Percentiles rank a stretch among this genome's conserved stretches.
These are phyloP conservation scores for Synanthedon myopaeformis DNA, from an alignment of 2,888 invertebrate genomes.

Conservation along the genomic window DNA sequence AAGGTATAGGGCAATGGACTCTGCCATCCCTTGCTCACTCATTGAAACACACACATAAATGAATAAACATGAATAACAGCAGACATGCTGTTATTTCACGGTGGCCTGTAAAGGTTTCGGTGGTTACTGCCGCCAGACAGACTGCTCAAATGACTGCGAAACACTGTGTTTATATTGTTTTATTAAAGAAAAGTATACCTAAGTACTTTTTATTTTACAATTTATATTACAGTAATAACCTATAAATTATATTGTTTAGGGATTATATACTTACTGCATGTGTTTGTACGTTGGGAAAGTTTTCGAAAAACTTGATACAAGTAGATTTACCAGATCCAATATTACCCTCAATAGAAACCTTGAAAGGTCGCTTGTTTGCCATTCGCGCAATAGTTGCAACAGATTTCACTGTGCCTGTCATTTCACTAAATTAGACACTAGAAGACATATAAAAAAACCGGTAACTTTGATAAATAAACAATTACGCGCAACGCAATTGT, in stretches of 20 bases:
- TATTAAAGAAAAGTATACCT: neutral
- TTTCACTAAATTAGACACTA: conserved; percentile 7
- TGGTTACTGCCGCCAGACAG: too few relatives aligned
- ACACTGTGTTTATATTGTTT: neutral
- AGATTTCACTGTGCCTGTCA: conserved; percentile 36
- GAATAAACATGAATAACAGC: too few relatives aligned
- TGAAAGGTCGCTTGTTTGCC: conserved; percentile 65
- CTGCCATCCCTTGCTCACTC: too few relatives aligned
- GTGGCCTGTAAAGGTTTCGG: too few relatives aligned
- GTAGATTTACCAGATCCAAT: conserved; percentile 87
- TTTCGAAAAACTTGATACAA: conserved; percentile 77
- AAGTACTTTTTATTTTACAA: neutral
- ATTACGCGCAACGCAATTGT: too few relatives aligned
- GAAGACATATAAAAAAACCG: too few relatives aligned
- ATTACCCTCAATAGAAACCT: conserved; percentile 83
- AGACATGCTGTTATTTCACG: too few relatives aligned
- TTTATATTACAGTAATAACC: neutral
- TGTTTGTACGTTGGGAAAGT: conserved; percentile 71
- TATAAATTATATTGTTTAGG: neutral
- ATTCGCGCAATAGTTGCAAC: conserved; percentile 30
- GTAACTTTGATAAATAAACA: too few relatives aligned
- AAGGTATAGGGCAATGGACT: too few relatives aligned
- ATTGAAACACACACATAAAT: too few relatives aligned
- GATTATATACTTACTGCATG: conserved; percentile 43
- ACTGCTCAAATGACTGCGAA: too few relatives aligned